Percentiles rank a stretch among this genome's conserved stretches.
Conservation (phyloP, 2,113 vertebrate species). For the Alethe diademata region DNA sequence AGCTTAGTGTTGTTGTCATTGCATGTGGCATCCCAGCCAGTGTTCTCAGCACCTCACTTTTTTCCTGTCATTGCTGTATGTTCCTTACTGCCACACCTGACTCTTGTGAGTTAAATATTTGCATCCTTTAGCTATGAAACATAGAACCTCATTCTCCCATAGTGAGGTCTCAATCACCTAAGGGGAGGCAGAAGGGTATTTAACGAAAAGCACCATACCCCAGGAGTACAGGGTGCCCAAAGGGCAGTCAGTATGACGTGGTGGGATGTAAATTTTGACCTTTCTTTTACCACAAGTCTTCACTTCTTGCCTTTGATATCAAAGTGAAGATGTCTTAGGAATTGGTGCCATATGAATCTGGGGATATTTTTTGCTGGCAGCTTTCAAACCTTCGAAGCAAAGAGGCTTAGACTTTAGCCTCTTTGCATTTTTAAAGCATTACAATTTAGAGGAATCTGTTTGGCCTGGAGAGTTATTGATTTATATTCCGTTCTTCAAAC, state of each 20-base stretch:
- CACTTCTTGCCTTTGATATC: not conserved
- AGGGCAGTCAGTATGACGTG: not conserved
- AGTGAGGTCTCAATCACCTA: not conserved
- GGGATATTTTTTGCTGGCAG: not conserved
- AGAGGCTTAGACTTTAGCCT: conserved; percentile 20
- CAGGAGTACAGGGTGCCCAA: not conserved
- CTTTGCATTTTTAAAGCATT: not conserved
- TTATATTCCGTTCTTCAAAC: not conserved
- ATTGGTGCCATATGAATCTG: not conserved
- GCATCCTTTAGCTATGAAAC: not conserved
- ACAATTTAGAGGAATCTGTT: not conserved
- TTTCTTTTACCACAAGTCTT: not conserved
- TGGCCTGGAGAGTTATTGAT: not conserved
- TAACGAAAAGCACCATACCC: not conserved
- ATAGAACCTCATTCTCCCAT: not conserved
- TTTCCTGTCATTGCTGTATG: not conserved
- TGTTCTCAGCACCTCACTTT: not conserved
- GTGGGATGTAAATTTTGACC: not conserved
- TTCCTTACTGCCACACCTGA: not conserved
- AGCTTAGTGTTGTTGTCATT: not conserved
- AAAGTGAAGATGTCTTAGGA: not conserved
- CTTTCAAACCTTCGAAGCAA: not conserved
- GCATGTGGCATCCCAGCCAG: not conserved
- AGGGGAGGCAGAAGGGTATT: not conserved
- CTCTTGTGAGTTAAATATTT: not conserved